phyloP scores from a whole-genome alignment of 1,140 invertebrate species.

The Penaeus indicus region DNA sequence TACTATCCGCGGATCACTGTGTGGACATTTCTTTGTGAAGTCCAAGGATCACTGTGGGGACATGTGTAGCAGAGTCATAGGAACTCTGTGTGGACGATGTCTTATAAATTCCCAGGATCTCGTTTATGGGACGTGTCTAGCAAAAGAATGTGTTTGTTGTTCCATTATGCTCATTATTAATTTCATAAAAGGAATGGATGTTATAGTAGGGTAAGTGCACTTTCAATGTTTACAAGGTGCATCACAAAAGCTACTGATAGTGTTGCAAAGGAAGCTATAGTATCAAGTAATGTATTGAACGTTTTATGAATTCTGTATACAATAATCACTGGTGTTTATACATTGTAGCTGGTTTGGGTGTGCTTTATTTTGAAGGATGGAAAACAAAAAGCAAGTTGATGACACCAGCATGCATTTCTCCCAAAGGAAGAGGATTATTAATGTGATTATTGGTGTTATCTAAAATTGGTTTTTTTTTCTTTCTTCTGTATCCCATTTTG shows the following conservation, averaged over 20 bases:
- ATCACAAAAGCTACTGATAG: constrained; percentile 23
- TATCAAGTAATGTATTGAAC: background rate
- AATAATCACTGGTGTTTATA: background rate
- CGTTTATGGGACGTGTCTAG: constrained; percentile 27
- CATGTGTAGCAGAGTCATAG: constrained; percentile 27
- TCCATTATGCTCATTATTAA: constrained; percentile 49
- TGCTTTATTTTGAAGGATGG: no score
- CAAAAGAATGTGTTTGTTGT: constrained; percentile 29
- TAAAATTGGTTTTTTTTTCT: no score
- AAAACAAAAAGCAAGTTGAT: background rate
- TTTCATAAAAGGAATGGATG: constrained; percentile 46
- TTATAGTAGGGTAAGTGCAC: constrained; percentile 55
- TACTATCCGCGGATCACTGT: constrained; percentile 48
- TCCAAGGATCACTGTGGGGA: constrained; percentile 38
- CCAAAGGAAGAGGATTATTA: no score
- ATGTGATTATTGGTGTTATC: no score
- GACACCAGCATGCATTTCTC: constrained; percentile 3
- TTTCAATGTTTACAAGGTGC: constrained; percentile 46
- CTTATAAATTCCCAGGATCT: constrained; percentile 26
- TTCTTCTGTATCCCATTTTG: no score
- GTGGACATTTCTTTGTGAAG: constrained; percentile 20
- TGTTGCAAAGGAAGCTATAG: constrained; percentile 32
- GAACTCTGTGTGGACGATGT: constrained; percentile 21
- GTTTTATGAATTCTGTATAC: constrained; percentile 3
- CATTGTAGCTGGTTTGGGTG: no score